phyloP scores from a whole-genome alignment of 2,113 vertebrate genomes.

The Picathartes gymnocephalus region DNA sequence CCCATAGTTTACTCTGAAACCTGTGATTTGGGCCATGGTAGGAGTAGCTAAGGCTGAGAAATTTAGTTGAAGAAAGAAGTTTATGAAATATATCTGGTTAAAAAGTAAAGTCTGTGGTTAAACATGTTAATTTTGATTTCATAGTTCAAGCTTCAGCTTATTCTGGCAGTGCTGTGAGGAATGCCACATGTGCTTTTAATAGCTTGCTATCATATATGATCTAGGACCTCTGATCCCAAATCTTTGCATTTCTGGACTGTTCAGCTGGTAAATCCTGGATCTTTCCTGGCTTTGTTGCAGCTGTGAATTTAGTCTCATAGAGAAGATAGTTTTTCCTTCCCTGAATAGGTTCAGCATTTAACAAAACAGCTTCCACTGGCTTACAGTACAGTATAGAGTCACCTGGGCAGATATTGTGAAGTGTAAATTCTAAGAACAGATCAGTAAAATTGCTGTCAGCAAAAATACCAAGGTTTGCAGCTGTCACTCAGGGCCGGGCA shows the following conservation, averaged over 20 bases:
- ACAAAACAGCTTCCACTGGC: background rate
- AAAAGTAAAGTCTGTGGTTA: background rate
- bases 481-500: background rate
- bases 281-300: background rate
- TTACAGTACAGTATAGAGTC: background rate
- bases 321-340: background rate
- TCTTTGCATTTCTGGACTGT: background rate
- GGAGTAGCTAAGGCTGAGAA: background rate
- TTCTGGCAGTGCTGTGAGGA: background rate
- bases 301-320: background rate
- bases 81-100: background rate
- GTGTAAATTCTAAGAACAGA: background rate
- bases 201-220: background rate
- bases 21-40: background rate
- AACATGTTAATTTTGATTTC: background rate
- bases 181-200: background rate
- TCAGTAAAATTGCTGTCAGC: background rate
- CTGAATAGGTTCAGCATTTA: background rate
- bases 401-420: background rate
- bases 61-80: background rate
- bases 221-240: background rate
- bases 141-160: background rate
- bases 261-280: background rate
- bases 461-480: background rate
- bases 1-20: background rate